These are phyloP conservation scores for Lanistes nyassanus DNA, from an alignment of 1,140 invertebrate genomes.

Conservation along the genomic window DNA sequence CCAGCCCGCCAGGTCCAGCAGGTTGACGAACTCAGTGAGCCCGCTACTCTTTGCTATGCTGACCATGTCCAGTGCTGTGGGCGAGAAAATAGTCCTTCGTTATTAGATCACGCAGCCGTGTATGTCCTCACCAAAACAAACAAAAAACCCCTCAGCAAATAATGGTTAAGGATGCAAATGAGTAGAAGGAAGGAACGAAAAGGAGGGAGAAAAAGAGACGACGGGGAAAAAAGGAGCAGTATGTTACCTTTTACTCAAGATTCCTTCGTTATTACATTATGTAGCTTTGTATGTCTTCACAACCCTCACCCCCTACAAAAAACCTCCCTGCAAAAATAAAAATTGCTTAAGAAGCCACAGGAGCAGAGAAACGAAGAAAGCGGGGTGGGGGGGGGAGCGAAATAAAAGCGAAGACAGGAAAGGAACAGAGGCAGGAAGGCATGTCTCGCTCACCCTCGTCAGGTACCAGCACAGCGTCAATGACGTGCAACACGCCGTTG, in stretches of 20 bases:
- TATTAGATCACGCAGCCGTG: neutral
- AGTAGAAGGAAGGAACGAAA: neutral
- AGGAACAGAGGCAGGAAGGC: too few relatives aligned
- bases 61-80: slow-evolving; percentile 41
- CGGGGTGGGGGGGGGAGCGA: too few relatives aligned
- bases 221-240: neutral
- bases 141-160: neutral
- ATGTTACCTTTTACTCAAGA: too few relatives aligned
- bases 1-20: slow-evolving; percentile 66
- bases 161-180: neutral
- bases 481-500: slow-evolving; percentile 72
- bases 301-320: too few relatives aligned
- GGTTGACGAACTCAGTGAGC: slow-evolving; percentile 61
- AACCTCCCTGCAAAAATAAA: too few relatives aligned
- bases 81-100: neutral
- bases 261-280: too few relatives aligned
- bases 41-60: slow-evolving; percentile 39
- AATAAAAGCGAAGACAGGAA: too few relatives aligned
- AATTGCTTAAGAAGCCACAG: too few relatives aligned
- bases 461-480: slow-evolving; percentile 70
- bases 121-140: too few relatives aligned
- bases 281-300: too few relatives aligned
- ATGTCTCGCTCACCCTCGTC: slow-evolving; percentile 64
- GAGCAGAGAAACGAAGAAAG: too few relatives aligned
- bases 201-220: slow-evolving; percentile 5